These are phyloP conservation scores for Regulus satrapa DNA, from an alignment of 2,113 vertebrate species.

Conservation along the genomic window DNA sequence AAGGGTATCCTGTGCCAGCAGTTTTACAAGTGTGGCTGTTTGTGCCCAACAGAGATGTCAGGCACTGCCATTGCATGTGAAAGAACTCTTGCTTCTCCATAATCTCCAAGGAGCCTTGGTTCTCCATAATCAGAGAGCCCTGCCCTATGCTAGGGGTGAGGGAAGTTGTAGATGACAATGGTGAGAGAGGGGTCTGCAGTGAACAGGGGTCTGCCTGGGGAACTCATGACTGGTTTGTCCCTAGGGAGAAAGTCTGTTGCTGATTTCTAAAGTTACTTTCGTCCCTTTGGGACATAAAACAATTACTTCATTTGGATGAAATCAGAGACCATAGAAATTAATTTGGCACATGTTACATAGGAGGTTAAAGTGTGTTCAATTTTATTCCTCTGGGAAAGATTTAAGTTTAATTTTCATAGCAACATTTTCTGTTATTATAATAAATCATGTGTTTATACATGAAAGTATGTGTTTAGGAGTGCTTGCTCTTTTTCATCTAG, in stretches of 20 bases:
- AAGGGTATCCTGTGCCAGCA: not conserved
- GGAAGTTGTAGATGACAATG: not conserved
- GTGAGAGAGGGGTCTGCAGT: not conserved
- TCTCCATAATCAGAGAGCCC: not conserved
- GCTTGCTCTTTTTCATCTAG: not conserved
- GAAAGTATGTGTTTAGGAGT: not conserved
- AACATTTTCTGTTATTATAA: not conserved
- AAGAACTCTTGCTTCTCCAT: not conserved
- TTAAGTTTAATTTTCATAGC: not conserved
- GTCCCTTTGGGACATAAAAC: not conserved
- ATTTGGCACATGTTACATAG: not conserved
- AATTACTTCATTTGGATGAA: not conserved
- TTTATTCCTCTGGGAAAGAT: not conserved
- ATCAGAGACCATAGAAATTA: not conserved
- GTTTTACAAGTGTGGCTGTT: not conserved
- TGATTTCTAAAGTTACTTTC: not conserved
- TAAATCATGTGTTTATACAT: not conserved
- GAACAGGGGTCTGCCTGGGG: not conserved
- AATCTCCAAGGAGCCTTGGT: not conserved
- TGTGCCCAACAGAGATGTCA: accelerated
- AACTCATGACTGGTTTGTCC: accelerated
- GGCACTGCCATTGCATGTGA: accelerated
- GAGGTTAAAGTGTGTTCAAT: not conserved
- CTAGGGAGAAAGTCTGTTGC: not conserved
- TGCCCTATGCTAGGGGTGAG: too few species aligned